Evolutionary conservation across 2,888 invertebrate genomes (phyloP), one percentile per base, ranked within the genome.

Genomic region (Cheilosia grossa): DNA sequence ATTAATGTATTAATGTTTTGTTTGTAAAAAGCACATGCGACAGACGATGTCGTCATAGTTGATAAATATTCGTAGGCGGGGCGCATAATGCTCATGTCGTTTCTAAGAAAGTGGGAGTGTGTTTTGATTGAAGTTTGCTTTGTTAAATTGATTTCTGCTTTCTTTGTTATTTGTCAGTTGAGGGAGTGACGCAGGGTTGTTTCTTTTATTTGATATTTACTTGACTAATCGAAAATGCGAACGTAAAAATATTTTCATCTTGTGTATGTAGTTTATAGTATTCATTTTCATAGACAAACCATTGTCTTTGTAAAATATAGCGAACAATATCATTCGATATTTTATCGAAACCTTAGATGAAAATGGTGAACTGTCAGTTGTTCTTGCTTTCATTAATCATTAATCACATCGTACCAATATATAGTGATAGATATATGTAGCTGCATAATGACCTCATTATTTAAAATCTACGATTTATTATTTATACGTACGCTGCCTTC

Each of bases 101-200:
- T 80, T 81, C 56, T 30, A 15, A 51, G 59, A 67, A 80, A 51
- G 42, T 37, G 80, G 80, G 80, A 53, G 73, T 81, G 75, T 81
- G 56, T 56, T 44, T 10, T 72, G 37, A 64, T 49, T 70, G 40
- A 24, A 59, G 30, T 58, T 53, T 61, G 44, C 33, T 66, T 59
- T 59, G 49, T 33, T 49, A 19, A 24, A 40, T 49, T 49, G 10
- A 47, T 49, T 70, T 49, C 17, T 49, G 19, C 9, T 49, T 49
- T 27, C 4, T n/a, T 21, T 30, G 15, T 19, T 7, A 21, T 21
- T 49, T 59, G 58, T 59, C 70, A 58, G 59, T n/a, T 24, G 13
- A 24, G 33, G 58, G 49, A 58, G 37, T 70, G 58, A 70, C 58
- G 17, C 33, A 67, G 21, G 17, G 17, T 58, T 69, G n/a, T 33